Base-by-base conservation (phyloP, 2,797 vertebrate species). In the Tinamus major region DNA sequence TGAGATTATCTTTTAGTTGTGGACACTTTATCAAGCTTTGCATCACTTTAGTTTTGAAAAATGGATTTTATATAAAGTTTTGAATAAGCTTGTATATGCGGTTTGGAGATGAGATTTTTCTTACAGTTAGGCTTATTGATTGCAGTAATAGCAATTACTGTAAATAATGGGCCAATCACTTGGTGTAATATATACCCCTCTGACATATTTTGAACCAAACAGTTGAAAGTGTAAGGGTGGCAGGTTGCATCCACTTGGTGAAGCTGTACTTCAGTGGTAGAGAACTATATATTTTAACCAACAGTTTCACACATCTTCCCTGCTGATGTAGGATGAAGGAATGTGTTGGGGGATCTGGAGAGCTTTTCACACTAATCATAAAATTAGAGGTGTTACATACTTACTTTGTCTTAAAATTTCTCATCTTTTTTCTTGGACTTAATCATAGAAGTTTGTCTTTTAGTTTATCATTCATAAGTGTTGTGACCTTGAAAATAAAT, bases 341-440 rank as follows among this genome's bases (percentile, higher is more conserved):
- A 3, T 20, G 26, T 53, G 14, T 29, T 53, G 19, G 5, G 27
- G 29, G 14, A 51, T 90, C 55, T 85, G 46, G 19, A 17, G 13
- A 15, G 19, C 35, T 78, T 67, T 35, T 61, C 42, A 14, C 19
- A 48, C 18, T 53, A 46, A 84, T 84, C 15, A 41, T 27, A 68
- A 62, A 9, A 18, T 56, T 72, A 4, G 16, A 37, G 31, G 2
- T 48, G 20, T 44, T 63, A 16, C 20, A 17, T 4, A 42, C 11
- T 59, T n/a, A 37, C 15, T 63, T 71, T 0, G 1, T n/a, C 0
- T 0, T 64, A 16, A 27, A 27, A 39, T 64, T 64, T 42, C 39
- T 64, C 24, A 64, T 64, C 16, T 42, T 64, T 26, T 64, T 27
- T 26, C 37, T 53, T 53, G 27, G 49, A 8, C 15, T 53, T 53